Conservation (phyloP, 2,113 vertebrate genomes). For the Rana temporaria region DNA sequence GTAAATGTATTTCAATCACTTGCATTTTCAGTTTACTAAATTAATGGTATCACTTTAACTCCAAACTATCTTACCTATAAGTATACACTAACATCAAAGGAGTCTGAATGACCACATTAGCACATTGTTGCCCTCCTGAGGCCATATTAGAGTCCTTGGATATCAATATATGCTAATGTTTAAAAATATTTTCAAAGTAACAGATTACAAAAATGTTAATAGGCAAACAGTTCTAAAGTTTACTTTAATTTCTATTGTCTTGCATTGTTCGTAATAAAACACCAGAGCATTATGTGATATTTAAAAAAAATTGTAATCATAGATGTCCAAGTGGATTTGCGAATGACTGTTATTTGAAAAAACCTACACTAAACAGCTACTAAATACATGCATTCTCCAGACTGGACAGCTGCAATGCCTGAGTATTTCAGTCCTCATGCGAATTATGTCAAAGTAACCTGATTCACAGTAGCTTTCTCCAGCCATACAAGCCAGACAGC, state of each 20-base stretch:
- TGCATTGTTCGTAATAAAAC: conserved; percentile 7
- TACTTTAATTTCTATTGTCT: not conserved
- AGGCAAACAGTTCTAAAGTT: not conserved
- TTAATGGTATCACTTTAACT: too few species aligned
- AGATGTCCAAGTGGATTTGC: conserved; percentile 13
- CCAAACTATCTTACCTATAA: too few species aligned
- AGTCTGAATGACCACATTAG: too few species aligned
- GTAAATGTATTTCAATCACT: too few species aligned
- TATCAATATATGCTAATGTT: too few species aligned
- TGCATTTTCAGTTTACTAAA: too few species aligned
- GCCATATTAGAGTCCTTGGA: too few species aligned
- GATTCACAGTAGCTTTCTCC: conserved; percentile 54
- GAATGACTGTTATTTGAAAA: conserved; percentile 13
- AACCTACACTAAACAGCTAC: conserved; percentile 25
- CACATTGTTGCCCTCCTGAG: too few species aligned
- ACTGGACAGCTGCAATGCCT: conserved; percentile 49
- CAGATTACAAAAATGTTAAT: too few species aligned
- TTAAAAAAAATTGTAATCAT: conserved; percentile 12
- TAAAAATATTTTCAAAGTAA: too few species aligned
- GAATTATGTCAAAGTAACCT: conserved; percentile 39
- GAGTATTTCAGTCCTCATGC: conserved; percentile 30
- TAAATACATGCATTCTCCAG: conserved; percentile 35
- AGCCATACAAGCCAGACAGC: conserved; percentile 41
- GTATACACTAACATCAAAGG: too few species aligned
- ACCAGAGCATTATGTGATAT: conserved; percentile 9